phyloP scores from a whole-genome alignment of 2,797 vertebrate species.

The Gallirallus australis region DNA sequence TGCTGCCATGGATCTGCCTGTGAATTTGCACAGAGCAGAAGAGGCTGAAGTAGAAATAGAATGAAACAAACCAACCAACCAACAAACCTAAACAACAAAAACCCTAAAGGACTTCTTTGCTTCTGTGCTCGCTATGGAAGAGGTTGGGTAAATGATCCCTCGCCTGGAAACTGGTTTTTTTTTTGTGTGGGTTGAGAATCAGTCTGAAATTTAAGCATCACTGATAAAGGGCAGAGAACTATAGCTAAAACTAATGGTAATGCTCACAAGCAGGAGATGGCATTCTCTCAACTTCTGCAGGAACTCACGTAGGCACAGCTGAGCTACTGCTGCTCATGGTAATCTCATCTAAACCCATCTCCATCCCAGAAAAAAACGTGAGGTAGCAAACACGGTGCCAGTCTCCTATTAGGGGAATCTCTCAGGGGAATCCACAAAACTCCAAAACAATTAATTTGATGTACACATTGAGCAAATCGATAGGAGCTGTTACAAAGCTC shows the following conservation, averaged over 20 bases:
- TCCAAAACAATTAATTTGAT: background rate
- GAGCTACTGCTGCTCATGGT: background rate
- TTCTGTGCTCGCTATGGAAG: background rate
- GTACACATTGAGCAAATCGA: background rate
- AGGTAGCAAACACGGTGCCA: background rate
- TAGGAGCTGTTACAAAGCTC: background rate
- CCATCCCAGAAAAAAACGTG: background rate
- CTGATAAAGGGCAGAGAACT: background rate
- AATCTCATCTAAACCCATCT: slow-evolving; percentile 1
- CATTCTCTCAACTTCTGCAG: background rate
- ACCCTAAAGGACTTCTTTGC: rapidly evolving
- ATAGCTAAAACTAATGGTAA: background rate
- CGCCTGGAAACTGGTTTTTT: background rate
- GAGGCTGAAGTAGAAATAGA: background rate
- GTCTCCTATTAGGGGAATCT: background rate
- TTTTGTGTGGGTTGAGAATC: background rate
- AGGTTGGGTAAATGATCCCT: background rate
- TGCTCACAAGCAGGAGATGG: background rate
- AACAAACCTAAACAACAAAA: background rate
- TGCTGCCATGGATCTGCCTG: background rate
- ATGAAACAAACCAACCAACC: background rate
- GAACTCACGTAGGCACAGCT: background rate
- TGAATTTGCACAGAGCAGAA: background rate
- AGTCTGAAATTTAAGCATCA: background rate
- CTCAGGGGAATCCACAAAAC: background rate